phyloP scores from a whole-genome alignment of 2,797 vertebrate species.

The Anguilla megastoma region DNA sequence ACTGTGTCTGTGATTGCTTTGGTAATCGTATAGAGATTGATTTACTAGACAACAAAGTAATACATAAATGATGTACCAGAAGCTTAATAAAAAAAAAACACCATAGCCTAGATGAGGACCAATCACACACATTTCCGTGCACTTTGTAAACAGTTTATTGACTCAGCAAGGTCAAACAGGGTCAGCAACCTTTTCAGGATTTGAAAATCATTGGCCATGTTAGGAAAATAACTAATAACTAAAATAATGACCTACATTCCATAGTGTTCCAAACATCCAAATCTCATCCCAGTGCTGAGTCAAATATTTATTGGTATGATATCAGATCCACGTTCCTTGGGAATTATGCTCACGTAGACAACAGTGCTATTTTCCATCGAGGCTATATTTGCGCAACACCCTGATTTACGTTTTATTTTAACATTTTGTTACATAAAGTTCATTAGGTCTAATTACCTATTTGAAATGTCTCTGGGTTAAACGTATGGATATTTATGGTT shows the following conservation, averaged over 20 bases:
- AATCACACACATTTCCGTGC: background rate
- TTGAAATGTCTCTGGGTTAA: background rate
- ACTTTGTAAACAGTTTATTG: background rate
- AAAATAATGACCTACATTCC: background rate
- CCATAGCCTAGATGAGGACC: background rate
- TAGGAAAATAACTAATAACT: background rate
- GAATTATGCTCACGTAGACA: background rate
- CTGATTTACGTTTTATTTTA: background rate
- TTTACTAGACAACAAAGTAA: background rate
- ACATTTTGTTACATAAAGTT: background rate
- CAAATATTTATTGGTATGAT: background rate
- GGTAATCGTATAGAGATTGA: background rate
- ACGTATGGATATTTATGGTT: background rate
- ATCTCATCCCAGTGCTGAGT: background rate
- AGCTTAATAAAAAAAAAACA: background rate
- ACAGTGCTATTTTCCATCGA: background rate
- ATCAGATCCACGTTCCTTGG: background rate
- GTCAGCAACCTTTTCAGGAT: background rate
- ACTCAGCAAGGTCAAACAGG: background rate
- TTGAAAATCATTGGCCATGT: background rate
- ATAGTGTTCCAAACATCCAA: background rate
- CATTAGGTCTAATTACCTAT: background rate
- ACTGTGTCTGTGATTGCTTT: background rate
- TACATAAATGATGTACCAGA: background rate
- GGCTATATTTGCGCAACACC: background rate